phyloP scores from a whole-genome alignment of 2,888 invertebrate genomes.

The Drosophila rellima region DNA sequence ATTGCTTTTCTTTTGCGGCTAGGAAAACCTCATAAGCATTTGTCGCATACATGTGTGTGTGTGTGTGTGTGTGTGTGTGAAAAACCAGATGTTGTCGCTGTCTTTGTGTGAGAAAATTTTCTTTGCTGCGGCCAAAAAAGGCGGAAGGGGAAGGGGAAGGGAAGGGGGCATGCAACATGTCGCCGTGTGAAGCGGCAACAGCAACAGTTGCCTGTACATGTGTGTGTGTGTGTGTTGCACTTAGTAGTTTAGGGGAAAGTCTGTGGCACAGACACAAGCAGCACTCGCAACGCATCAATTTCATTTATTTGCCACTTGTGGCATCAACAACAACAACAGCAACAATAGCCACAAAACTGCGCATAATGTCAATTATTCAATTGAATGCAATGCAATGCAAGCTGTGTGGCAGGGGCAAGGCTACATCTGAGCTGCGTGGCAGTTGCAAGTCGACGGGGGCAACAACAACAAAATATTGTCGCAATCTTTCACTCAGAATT shows the following conservation, averaged over 20 bases:
- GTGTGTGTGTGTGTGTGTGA: slow-evolving; percentile 39
- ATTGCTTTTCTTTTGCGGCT: slow-evolving; percentile 59
- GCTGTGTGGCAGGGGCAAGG: background rate
- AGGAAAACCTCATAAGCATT: slow-evolving; percentile 63
- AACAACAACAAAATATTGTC: slow-evolving; percentile 36
- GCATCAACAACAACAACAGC: slow-evolving; percentile 45
- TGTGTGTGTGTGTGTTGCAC: slow-evolving; percentile 13
- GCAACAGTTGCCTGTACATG: slow-evolving; percentile 44
- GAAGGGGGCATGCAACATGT: slow-evolving; percentile 36
- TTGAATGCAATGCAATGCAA: slow-evolving; percentile 52
- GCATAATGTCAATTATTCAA: slow-evolving; percentile 76
- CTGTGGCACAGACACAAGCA: slow-evolving; percentile 1
- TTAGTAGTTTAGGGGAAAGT: slow-evolving; percentile 55
- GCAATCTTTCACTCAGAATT: slow-evolving; percentile 52
- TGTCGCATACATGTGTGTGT: slow-evolving; percentile 48
- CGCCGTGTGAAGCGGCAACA: slow-evolving; percentile 58
- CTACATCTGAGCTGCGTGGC: background rate
- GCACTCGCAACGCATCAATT: slow-evolving; percentile 67
- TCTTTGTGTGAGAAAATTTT: slow-evolving; percentile 71
- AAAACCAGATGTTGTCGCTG: slow-evolving; percentile 67
- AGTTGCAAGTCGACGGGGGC: background rate
- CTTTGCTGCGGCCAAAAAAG: no score
- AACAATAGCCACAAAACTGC: slow-evolving; percentile 42
- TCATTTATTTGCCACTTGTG: slow-evolving; percentile 82
- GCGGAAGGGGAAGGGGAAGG: no score